phyloP scores from a whole-genome alignment of 2,113 vertebrate genomes.

The Dermatemys mawii region DNA sequence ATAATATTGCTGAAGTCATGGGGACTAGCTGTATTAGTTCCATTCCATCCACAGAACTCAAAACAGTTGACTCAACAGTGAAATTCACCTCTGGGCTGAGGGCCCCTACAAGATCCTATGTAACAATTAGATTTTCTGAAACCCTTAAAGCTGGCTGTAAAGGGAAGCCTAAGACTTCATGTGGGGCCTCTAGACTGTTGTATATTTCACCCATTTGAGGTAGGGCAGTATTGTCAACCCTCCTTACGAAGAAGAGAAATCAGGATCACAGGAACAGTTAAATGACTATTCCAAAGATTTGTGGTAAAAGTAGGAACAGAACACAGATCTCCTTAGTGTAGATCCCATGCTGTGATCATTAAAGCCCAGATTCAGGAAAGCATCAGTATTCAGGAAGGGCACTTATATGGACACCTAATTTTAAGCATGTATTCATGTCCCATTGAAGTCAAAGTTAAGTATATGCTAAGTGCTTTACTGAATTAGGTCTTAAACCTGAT shows the following conservation, averaged over 20 bases:
- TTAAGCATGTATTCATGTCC: background rate
- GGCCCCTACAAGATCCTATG: background rate
- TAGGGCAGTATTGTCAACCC: background rate
- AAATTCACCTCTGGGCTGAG: background rate
- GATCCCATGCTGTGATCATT: background rate
- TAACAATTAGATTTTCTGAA: background rate
- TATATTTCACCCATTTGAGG: background rate
- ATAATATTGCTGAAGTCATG: background rate
- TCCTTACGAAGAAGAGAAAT: background rate
- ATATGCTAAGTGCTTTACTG: background rate
- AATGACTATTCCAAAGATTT: background rate
- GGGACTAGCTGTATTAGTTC: background rate
- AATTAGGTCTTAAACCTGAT: background rate
- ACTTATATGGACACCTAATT: background rate
- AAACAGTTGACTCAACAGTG: background rate
- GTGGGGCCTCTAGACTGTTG: background rate
- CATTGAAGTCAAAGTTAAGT: background rate
- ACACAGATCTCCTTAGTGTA: background rate
- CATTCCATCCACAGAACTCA: background rate
- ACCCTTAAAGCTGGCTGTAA: background rate
- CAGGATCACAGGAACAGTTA: background rate
- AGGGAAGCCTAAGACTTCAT: background rate
- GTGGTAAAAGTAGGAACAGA: background rate
- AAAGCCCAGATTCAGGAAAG: background rate
- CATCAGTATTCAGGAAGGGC: background rate